Evolutionary conservation across 1,140 invertebrate species (phyloP).

Genomic region (Prorops nasuta): DNA sequence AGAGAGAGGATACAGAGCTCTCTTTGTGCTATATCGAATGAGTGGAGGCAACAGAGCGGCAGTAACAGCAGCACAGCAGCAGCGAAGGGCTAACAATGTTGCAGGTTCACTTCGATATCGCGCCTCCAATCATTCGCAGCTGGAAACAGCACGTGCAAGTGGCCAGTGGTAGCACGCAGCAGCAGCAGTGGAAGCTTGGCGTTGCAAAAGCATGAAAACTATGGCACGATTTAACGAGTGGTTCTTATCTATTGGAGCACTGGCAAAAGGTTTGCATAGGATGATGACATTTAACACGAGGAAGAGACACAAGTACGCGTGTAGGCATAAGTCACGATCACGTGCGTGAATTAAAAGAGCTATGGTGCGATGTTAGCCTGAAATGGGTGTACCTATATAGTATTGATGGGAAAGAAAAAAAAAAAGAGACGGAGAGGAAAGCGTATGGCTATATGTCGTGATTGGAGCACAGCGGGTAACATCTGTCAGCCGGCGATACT

Average conservation of each 20-base stretch:
- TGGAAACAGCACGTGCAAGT: not conserved
- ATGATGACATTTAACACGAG: not conserved
- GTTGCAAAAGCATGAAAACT: not conserved
- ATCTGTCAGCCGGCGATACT: conserved; percentile 24
- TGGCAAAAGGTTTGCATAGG: not conserved
- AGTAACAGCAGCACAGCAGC: too few relatives aligned
- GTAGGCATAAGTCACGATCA: not conserved
- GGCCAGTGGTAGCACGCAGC: too few relatives aligned
- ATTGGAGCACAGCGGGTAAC: conserved; percentile 12
- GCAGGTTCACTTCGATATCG: not conserved
- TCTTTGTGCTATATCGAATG: too few relatives aligned
- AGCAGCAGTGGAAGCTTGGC: too few relatives aligned
- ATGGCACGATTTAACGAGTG: not conserved
- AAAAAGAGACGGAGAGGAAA: not conserved
- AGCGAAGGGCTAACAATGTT: not conserved
- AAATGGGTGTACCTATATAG: not conserved
- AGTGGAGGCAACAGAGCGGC: too few relatives aligned
- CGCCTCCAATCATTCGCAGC: too few relatives aligned
- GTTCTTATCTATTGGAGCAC: not conserved
- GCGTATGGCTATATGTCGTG: not conserved
- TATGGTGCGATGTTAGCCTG: not conserved
- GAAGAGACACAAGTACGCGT: not conserved
- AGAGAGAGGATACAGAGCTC: too few relatives aligned
- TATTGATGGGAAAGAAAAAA: not conserved
- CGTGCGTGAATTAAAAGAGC: not conserved